phyloP scores from a whole-genome alignment of 2,113 vertebrate genomes.

The Callithrix jacchus region DNA sequence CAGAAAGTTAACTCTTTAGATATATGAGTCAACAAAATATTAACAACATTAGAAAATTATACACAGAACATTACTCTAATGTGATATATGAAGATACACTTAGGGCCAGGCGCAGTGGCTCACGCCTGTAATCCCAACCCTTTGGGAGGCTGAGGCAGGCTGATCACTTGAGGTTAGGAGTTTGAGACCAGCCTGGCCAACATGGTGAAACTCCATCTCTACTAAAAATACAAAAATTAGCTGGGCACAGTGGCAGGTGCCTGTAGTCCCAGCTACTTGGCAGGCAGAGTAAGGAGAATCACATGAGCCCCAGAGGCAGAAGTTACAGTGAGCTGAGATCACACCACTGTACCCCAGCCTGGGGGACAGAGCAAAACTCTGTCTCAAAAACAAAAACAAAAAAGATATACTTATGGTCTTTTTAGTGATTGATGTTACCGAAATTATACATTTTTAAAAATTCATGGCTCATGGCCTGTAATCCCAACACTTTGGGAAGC shows the following conservation, averaged over 20 bases:
- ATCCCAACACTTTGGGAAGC: background rate
- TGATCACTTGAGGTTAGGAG: no score
- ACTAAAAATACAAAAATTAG: no score
- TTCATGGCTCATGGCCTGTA: background rate
- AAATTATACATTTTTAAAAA: background rate
- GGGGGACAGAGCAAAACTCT: background rate
- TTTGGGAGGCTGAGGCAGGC: background rate
- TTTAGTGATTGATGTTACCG: background rate
- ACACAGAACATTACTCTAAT: background rate
- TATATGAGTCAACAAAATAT: background rate
- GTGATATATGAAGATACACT: background rate
- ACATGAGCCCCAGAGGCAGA: background rate
- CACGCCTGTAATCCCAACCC: background rate
- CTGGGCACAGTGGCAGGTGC: background rate
- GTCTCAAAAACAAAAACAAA: background rate
- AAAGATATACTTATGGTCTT: background rate
- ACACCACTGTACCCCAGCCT: background rate
- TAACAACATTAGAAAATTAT: constrained; percentile 7
- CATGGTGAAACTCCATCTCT: no score
- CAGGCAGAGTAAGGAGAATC: background rate
- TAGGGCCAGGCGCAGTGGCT: background rate
- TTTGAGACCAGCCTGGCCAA: no score
- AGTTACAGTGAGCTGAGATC: no score
- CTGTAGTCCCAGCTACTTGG: background rate
- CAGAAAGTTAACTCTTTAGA: constrained; percentile 1